Evolutionary conservation across 2,888 invertebrate genomes (phyloP).

Genomic region (Baronia brevicornis): DNA sequence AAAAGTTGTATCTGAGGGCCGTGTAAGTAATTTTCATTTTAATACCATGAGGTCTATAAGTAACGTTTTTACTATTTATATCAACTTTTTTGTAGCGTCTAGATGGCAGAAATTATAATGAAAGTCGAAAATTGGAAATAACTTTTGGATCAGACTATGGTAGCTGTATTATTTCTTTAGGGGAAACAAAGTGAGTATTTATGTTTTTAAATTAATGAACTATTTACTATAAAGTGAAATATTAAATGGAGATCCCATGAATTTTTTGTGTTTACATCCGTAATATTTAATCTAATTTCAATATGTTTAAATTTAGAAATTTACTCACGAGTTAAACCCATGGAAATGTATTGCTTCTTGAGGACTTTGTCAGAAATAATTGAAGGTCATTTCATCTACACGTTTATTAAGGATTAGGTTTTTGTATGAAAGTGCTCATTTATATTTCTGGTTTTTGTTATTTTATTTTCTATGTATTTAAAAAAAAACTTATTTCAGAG

Average conservation of each 20-base stretch:
- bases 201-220: neutral
- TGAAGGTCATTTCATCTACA: too few relatives aligned
- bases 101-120: slow-evolving; percentile 85
- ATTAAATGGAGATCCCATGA: too few relatives aligned
- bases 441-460: too few relatives aligned
- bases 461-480: too few relatives aligned
- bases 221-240: neutral
- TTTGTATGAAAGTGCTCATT: too few relatives aligned
- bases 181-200: slow-evolving; percentile 81
- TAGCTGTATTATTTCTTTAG: slow-evolving; percentile 84
- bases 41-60: neutral
- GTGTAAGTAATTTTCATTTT: slow-evolving; percentile 60
- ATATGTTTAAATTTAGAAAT: too few relatives aligned
- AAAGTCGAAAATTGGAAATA: slow-evolving; percentile 82
- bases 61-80: slow-evolving; percentile 4
- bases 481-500: slow-evolving; percentile 78
- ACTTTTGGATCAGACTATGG: slow-evolving; percentile 90
- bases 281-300: too few relatives aligned
- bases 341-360: too few relatives aligned
- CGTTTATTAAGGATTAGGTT: too few relatives aligned
- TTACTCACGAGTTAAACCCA: too few relatives aligned
- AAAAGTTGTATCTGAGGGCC: slow-evolving; percentile 78
- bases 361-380: too few relatives aligned
- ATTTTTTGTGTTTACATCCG: too few relatives aligned
- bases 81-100: slow-evolving; percentile 76